Conservation (phyloP, 2,797 vertebrate genomes). For the Eulemur rubriventer region DNA sequence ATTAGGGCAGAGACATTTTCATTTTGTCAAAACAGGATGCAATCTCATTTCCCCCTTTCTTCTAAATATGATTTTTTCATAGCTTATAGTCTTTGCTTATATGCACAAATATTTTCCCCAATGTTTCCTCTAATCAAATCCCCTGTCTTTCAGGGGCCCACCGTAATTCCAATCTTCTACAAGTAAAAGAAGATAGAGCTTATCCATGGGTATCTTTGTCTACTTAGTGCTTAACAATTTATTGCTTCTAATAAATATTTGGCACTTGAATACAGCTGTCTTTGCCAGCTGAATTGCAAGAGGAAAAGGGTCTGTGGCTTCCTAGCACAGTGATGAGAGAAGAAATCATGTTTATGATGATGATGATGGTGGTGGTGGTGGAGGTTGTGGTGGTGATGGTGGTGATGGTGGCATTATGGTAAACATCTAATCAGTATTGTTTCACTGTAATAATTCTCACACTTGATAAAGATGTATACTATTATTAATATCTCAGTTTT, state of each 20-base stretch:
- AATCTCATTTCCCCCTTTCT: not conserved
- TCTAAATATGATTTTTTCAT: not conserved
- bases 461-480: not conserved
- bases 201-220: not conserved
- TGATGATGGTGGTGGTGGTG: not conserved
- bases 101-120: not conserved
- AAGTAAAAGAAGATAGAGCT: not conserved
- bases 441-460: not conserved
- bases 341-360: not conserved
- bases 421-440: not conserved
- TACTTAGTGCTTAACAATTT: not conserved
- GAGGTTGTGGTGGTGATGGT: not conserved
- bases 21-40: not conserved
- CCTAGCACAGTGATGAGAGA: not conserved
- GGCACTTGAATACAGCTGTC: not conserved
- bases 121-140: not conserved
- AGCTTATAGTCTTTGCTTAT: not conserved
- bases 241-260: not conserved
- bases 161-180: not conserved
- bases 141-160: not conserved
- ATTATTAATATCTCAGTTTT: not conserved
- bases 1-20: not conserved
- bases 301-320: not conserved
- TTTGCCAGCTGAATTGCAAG: not conserved
- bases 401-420: not conserved